Conservation (phyloP, 2,113 vertebrate genomes). For the Hyperoodon ampullatus region DNA sequence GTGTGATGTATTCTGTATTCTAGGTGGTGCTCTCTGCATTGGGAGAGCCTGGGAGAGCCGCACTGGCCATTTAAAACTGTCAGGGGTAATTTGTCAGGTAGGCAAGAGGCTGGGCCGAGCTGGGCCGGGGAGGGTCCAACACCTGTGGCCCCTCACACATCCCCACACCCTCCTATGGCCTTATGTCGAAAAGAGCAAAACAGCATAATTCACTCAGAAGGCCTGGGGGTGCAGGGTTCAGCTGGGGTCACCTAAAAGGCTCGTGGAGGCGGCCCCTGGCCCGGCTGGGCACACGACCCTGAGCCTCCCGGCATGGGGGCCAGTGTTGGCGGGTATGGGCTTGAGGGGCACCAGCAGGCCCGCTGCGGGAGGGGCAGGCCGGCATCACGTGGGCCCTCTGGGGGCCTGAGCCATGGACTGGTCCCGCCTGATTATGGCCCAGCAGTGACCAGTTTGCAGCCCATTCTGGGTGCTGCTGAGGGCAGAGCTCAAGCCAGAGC, state of each 20-base stretch:
- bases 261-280: neutral
- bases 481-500: neutral
- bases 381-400: fast-evolving
- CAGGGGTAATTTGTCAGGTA: neutral
- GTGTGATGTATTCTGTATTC: fast-evolving
- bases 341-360: neutral
- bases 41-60: neutral
- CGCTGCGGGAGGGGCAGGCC: fast-evolving
- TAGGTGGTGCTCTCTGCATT: neutral
- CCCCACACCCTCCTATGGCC: fast-evolving
- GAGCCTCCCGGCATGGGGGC: neutral
- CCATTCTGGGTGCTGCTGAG: neutral
- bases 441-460: neutral
- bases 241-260: neutral
- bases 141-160: neutral
- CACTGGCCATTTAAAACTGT: neutral
- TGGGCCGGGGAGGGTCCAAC: neutral
- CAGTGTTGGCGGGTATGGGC: fast-evolving
- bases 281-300: neutral
- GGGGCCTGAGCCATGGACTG: neutral
- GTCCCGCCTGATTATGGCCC: neutral
- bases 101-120: neutral
- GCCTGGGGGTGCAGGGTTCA: neutral
- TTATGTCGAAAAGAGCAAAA: neutral
- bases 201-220: neutral